A percentile compares a stretch with the other conserved stretches of the same genome.
phyloP scores from a whole-genome alignment of 2,113 vertebrate genomes.

The mouse (Mus musculus) region DNA sequence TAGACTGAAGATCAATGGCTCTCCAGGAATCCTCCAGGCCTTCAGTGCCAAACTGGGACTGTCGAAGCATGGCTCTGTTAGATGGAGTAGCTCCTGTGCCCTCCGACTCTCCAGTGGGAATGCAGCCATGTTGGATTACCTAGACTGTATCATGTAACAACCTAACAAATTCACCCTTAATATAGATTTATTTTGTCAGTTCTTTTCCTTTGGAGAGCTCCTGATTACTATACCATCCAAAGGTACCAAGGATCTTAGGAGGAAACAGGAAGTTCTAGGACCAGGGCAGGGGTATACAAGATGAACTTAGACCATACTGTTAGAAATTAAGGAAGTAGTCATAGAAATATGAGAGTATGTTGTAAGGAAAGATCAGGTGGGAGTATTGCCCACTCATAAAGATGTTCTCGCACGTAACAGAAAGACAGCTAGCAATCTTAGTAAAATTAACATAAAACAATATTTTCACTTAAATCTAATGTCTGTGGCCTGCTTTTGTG shows the following conservation, averaged over 20 bases:
- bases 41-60: background rate
- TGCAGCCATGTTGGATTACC: background rate
- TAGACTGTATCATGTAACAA: background rate
- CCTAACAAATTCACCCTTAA: background rate
- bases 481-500: background rate
- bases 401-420: background rate
- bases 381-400: constrained; percentile 2
- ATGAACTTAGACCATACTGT: background rate
- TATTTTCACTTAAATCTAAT: background rate
- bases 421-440: background rate
- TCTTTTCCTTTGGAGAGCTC: background rate
- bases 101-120: background rate
- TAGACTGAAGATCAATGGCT: too few species aligned
- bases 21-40: too few species aligned
- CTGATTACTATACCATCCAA: background rate
- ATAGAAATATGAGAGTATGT: background rate
- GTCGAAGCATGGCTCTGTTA: background rate
- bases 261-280: background rate
- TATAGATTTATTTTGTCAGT: background rate
- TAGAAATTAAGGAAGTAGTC: constrained; percentile 15
- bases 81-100: background rate
- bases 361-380: background rate
- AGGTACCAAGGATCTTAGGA: background rate
- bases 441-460: constrained; percentile 10
- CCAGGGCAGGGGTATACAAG: background rate